phyloP scores from a whole-genome alignment of 2,113 vertebrate genomes.

The Regulus satrapa region DNA sequence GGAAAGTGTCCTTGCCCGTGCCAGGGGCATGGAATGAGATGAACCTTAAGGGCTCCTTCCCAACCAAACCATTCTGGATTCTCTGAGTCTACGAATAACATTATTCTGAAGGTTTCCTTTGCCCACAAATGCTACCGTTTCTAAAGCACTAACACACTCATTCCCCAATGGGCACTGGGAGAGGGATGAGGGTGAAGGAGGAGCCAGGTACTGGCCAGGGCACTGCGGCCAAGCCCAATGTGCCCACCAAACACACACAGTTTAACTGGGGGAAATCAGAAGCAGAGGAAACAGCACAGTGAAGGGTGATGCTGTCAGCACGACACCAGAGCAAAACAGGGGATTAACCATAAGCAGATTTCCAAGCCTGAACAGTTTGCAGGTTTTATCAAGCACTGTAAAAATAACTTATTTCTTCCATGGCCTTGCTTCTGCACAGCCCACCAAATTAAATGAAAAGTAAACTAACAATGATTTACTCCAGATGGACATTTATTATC shows the following conservation, averaged over 20 bases:
- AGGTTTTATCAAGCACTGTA: background rate
- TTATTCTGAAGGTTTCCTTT: background rate
- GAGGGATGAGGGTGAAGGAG: accelerated
- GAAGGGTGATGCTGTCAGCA: background rate
- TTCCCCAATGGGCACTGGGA: accelerated
- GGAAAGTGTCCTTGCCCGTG: background rate
- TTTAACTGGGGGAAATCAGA: accelerated
- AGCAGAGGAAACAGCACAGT: background rate
- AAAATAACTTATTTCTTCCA: background rate
- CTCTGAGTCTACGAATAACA: background rate
- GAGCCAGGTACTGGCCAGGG: background rate
- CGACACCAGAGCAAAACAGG: accelerated
- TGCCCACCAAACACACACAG: no score
- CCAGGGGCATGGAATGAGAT: background rate
- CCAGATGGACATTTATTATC: background rate
- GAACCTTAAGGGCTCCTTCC: background rate
- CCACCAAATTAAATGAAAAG: background rate
- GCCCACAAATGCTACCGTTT: background rate
- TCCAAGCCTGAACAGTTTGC: background rate
- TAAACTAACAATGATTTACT: constrained; percentile 2
- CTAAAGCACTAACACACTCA: background rate
- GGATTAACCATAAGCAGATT: background rate
- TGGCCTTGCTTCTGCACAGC: background rate
- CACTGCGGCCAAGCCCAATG: accelerated
- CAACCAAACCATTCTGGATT: background rate